Base-by-base conservation (phyloP, 2,888 invertebrate genomes). In the Phrixothrix hirtus region DNA sequence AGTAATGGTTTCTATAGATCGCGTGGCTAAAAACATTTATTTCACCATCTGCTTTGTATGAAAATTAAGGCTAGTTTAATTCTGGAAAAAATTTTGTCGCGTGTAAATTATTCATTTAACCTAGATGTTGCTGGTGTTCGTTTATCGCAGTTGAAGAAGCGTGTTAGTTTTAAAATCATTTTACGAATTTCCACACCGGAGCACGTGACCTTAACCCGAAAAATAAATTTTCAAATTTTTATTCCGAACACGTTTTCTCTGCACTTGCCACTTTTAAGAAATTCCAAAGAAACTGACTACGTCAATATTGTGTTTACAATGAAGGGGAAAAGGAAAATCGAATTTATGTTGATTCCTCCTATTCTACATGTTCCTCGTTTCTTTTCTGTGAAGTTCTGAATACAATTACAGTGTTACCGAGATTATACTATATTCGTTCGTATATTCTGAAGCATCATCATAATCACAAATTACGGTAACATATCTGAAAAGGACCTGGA, bases 181-280 rank as follows among this genome's bases (percentile, higher is more conserved):
- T 27, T 38, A 2, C 27, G 38, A 36, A 36, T 25, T 36, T 36
- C 11, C 11, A 14, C 5, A 36, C 35, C 25, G 21, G 21, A 37
- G 29, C 47, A 38, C 32, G 37, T 21, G 43, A 53, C 47, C 47
- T 42, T 53, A 47, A 53, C 47, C 47, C 37, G 15, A 16, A 37
- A n/a, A n/a, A n/a, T n/a, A n/a, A n/a, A n/a, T n/a, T n/a, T 11
- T 11, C 11, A 32, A 27, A 43, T 38, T 46, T 29, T 21, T 15
- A 53, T 47, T 36, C 41, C 15, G 27, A 36, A 35, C 54, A 54
- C 54, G 54, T 54, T 48, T 48, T 27, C 44, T 37, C 45, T 31
- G 54, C 48, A 49, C 48, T 48, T 43, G 43, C 43, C 53, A 48
- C 41, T 41, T 52, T 17, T 36, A 44, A 48, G 44, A 48, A 32